Conservation (phyloP, 2,113 vertebrate species). For the Astur gentilis region DNA sequence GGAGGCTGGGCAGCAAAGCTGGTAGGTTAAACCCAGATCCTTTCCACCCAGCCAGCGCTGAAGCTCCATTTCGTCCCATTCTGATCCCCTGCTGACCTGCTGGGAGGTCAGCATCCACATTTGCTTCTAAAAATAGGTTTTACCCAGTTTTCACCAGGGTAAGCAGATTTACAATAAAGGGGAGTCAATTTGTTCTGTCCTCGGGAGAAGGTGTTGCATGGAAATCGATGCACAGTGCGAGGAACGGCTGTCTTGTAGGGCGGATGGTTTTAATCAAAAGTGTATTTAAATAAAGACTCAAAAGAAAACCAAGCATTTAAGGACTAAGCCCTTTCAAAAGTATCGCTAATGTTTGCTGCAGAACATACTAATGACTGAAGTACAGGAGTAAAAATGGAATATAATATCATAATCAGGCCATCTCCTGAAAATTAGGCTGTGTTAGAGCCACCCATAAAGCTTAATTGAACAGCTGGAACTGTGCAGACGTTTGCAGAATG, state of each 20-base stretch:
- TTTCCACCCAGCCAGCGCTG: background rate
- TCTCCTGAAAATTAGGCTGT: background rate
- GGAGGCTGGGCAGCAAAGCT: background rate
- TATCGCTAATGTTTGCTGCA: background rate
- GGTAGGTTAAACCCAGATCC: background rate
- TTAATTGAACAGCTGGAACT: background rate
- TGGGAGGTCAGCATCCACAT: background rate
- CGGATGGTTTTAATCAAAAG: background rate
- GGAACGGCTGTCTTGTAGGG: background rate
- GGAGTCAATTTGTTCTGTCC: background rate
- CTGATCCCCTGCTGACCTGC: background rate
- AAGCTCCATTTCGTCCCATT: rapidly evolving
- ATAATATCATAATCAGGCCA: too few species aligned
- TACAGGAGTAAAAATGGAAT: background rate
- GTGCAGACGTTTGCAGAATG: rapidly evolving
- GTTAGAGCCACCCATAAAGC: background rate
- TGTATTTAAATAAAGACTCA: background rate
- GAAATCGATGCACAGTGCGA: background rate
- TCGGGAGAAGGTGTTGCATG: background rate
- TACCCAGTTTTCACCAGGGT: background rate
- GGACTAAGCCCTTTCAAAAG: background rate
- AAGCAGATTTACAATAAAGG: background rate
- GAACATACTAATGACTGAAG: background rate
- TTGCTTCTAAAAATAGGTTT: background rate
- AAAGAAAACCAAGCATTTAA: background rate